Evolutionary conservation across 2,113 vertebrate species (phyloP).

Genomic region (Calonectris borealis): DNA sequence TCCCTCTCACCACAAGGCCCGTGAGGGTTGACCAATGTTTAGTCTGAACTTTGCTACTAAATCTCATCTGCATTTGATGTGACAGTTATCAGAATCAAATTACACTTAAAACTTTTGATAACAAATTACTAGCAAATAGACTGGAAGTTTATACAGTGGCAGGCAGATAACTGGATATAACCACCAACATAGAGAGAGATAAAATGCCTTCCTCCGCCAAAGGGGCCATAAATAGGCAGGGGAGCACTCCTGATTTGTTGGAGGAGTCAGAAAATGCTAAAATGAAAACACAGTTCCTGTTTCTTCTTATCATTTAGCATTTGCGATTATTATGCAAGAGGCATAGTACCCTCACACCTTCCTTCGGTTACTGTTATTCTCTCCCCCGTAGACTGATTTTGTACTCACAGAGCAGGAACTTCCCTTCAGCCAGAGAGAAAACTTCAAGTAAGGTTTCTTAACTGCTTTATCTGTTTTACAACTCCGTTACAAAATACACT

Average conservation of each 20-base stretch:
- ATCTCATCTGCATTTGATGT: neutral
- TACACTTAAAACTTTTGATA: neutral
- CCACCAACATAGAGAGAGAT: neutral
- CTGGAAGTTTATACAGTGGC: neutral
- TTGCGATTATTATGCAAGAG: neutral
- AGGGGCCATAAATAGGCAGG: neutral
- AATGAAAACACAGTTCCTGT: neutral
- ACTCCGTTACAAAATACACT: neutral
- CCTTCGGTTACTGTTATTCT: neutral
- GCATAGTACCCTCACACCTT: neutral
- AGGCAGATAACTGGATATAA: neutral
- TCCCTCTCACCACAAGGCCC: neutral
- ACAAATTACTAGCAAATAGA: neutral
- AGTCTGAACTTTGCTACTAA: neutral
- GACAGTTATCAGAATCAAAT: neutral
- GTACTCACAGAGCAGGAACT: neutral
- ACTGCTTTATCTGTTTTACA: neutral
- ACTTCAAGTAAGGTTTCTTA: neutral
- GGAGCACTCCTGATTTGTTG: neutral
- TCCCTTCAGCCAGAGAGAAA: neutral
- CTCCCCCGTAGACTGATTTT: neutral
- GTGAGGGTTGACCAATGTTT: neutral
- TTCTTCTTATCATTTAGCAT: neutral
- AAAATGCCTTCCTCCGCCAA: neutral
- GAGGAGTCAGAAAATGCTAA: neutral